Evolutionary conservation across 2,888 invertebrate genomes (phyloP).

Genomic region (Schizaphis graminum): DNA sequence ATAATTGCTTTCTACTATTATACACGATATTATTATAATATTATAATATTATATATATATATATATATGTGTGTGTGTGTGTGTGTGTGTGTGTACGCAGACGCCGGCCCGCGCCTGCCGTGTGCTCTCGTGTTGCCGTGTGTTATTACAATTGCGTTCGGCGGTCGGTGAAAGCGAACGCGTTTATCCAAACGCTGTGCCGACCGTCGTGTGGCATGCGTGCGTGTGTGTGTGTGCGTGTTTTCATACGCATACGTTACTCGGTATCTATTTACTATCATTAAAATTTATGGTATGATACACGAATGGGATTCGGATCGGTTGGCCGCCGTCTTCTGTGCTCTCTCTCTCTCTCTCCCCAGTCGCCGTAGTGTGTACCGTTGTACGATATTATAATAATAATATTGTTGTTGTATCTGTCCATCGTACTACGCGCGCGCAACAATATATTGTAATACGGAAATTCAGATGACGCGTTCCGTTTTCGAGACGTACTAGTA

Average conservation of each 20-base stretch:
- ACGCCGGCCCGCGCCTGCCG: not conserved
- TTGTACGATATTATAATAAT: not conserved
- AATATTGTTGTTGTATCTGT: too few species aligned
- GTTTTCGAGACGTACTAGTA: too few species aligned
- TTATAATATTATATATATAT: not conserved
- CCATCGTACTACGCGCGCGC: not conserved
- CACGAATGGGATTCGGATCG: not conserved
- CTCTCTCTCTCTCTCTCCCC: not conserved
- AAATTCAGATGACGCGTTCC: too few species aligned
- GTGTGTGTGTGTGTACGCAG: too few species aligned
- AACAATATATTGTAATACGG: not conserved
- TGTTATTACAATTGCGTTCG: not conserved
- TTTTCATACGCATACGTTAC: not conserved
- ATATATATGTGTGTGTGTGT: too few species aligned
- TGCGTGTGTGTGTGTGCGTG: too few species aligned
- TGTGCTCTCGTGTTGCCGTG: conserved; percentile 18
- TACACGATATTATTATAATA: not conserved
- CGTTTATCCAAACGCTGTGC: conserved; percentile 22
- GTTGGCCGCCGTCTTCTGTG: not conserved
- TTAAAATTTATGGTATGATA: not conserved
- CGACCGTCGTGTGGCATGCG: not conserved
- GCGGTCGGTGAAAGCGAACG: conserved; percentile 55
- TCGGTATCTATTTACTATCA: not conserved
- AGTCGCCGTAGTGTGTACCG: not conserved
- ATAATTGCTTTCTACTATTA: conserved; percentile 47